Percentiles rank a stretch among this genome's conserved stretches.
phyloP scores from a whole-genome alignment of 2,797 vertebrate genomes.

The Florisuga fusca region DNA sequence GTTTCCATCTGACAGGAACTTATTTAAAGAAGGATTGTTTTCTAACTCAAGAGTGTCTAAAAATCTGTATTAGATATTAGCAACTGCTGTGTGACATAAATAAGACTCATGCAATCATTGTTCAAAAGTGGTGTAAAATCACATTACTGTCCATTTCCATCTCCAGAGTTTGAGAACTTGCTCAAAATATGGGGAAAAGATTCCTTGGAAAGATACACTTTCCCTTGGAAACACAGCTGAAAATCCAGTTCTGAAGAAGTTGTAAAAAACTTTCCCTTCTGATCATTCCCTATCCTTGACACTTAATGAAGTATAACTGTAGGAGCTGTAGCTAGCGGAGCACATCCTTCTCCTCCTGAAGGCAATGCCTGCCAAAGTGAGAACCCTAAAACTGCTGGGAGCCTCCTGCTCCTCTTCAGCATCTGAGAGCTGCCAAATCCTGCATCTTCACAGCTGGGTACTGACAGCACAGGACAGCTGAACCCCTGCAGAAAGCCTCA shows the following conservation, averaged over 20 bases:
- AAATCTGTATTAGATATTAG: background rate
- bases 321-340: background rate
- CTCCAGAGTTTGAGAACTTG: background rate
- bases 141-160: background rate
- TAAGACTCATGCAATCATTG: background rate
- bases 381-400: background rate
- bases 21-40: background rate
- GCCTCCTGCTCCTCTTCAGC: background rate
- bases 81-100: background rate
- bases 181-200: background rate
- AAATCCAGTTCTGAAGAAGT: background rate
- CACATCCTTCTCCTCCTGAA: background rate
- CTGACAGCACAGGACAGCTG: slow-evolving; percentile 53
- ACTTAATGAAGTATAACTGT: background rate
- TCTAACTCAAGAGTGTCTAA: background rate
- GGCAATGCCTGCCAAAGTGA: background rate
- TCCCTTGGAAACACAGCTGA: background rate
- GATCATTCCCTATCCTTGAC: background rate
- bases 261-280: background rate
- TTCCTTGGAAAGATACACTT: background rate
- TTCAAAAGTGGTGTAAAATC: background rate
- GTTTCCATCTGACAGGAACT: background rate
- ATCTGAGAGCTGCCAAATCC: background rate
- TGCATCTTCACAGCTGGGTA: background rate
- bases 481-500: background rate